Percentiles rank a stretch among this genome's conserved stretches.
Evolutionary conservation across 2,113 vertebrate genomes (phyloP).

Genomic region (Hippocampus abdominalis): DNA sequence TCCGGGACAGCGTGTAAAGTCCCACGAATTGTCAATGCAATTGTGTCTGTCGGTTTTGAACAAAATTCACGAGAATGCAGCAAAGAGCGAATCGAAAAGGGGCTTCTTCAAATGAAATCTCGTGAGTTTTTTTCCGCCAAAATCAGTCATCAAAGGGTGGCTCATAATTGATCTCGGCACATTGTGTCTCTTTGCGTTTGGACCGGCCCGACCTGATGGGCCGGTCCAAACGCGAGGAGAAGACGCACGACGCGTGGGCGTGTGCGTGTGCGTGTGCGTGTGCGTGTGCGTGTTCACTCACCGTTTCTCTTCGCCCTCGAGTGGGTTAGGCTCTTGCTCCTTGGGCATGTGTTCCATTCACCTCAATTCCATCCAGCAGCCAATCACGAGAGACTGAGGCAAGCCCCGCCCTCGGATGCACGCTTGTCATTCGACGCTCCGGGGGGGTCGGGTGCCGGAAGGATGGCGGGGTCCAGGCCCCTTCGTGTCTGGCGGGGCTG

Average conservation of each 20-base stretch:
- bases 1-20: not conserved
- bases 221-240: not conserved
- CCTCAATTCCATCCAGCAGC: constrained; percentile 83
- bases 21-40: not conserved
- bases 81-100: no score
- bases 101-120: no score
- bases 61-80: no score
- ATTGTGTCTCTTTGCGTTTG: not conserved
- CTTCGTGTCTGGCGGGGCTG: constrained; percentile 8
- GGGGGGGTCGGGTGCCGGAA: constrained; percentile 59
- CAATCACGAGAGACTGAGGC: constrained; percentile 82
- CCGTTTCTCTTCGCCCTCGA: constrained; percentile 80
- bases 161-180: not conserved
- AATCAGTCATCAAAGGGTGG: not conserved
- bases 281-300: constrained; percentile 39
- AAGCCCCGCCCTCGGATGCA: constrained; percentile 77
- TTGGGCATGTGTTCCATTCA: constrained; percentile 83
- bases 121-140: no score
- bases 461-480: constrained; percentile 60
- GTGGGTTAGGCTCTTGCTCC: constrained; percentile 78
- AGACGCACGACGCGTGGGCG: no score
- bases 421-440: constrained; percentile 75
- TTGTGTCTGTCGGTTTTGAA: not conserved
- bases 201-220: not conserved
- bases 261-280: no score